Percentiles rank a stretch among this genome's conserved stretches.
Conservation (phyloP, 2,113 vertebrate genomes). For the Jacana jacana region DNA sequence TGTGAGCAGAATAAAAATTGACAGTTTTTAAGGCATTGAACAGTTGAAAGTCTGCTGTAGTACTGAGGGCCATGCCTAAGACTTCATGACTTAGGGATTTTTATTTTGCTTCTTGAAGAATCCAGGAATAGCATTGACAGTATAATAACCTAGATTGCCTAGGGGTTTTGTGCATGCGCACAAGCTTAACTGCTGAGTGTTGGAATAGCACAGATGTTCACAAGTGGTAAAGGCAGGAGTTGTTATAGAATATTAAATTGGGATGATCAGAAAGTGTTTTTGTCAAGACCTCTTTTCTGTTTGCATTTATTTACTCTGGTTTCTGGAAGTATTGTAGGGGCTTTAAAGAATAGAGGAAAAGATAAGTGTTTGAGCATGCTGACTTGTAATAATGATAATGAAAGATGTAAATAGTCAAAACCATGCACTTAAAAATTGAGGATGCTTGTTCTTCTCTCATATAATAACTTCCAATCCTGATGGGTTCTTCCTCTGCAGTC, state of each 20-base stretch:
- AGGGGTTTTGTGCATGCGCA: neutral
- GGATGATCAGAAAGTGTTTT: neutral
- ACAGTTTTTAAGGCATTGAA: neutral
- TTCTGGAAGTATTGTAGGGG: neutral
- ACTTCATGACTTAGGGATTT: neutral
- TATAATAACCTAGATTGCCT: neutral
- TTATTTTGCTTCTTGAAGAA: neutral
- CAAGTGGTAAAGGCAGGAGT: neutral
- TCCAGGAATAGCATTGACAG: neutral
- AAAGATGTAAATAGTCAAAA: neutral
- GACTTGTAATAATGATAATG: neutral
- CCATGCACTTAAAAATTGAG: fast-evolving
- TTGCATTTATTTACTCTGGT: neutral
- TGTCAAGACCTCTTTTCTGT: neutral
- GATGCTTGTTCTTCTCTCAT: neutral
- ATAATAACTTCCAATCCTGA: neutral
- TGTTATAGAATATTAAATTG: neutral
- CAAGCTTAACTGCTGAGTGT: neutral
- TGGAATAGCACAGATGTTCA: neutral
- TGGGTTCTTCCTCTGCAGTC: neutral
- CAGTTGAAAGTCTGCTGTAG: neutral
- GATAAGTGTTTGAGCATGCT: neutral
- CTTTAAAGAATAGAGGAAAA: neutral
- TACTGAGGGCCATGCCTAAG: neutral
- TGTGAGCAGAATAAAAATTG: neutral